Base-by-base conservation (phyloP, 2,113 vertebrate genomes). In the Catharus fuscescens region DNA sequence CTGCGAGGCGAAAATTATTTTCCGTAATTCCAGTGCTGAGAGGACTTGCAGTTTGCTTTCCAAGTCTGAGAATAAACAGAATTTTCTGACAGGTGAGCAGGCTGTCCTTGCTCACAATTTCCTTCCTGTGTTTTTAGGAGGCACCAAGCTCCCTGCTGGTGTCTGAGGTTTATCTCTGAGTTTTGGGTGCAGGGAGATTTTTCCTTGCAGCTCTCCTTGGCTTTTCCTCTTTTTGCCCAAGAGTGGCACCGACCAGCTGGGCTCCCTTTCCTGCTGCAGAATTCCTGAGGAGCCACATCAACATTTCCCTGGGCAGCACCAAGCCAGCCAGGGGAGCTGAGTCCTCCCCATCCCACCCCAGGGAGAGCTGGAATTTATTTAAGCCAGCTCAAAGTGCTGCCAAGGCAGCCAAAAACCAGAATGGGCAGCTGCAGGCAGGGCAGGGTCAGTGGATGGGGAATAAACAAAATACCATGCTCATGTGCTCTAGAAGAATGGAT, bases 401-500 rank as follows among this genome's bases (percentile, higher is more conserved):
- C 36, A 9, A 50, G 56, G 86, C 14, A 32, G 64, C 80, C 88
- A 67, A 64, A 93, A 56, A 15, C 1, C 8, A 28, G 47, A 52
- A 59, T 2, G 19, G 23, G 45, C 52, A 88, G 53, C 70, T 69
- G 47, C 62, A 44, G 81, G 57, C 80, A 69, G 74, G 65, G 45
- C 44, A 67, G 61, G 69, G 16, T 34, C 67, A 60, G 67, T 10
- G 34, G 25, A 16, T 36, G 92, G 89, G 96, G 91, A 97, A 93
- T 84, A 97, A 98, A 97, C 97, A 97, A 88, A 96, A 70, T 74
- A 84, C 82, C 67, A 90, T 57, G 64, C 84, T 88, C 57, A 64
- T 90, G 86, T 25, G 40, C 88, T 81, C 87, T 77, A 89, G 86
- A 32, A 82, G 88, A 96, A 97, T 77, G 91, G 96, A 98, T 98